Conservation (phyloP, 2,113 vertebrate species). For the Gnathochromis pfefferi region DNA sequence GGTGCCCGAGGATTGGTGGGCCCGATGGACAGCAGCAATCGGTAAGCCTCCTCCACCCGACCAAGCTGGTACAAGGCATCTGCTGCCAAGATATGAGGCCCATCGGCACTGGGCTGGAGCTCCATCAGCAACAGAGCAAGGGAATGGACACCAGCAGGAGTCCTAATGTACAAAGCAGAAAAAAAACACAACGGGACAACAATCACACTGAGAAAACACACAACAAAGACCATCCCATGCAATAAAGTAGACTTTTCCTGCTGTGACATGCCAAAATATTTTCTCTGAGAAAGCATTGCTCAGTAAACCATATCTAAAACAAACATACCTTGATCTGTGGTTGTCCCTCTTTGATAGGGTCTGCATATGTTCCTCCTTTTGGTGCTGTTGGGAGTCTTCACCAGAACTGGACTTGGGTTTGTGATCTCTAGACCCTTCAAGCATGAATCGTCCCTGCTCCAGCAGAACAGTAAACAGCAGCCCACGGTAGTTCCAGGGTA, state of each 20-base stretch:
- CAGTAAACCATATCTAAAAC: background rate
- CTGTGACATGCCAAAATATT: background rate
- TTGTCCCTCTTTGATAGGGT: background rate
- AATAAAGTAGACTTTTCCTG: background rate
- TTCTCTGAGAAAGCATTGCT: background rate
- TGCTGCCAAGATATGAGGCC: conserved; percentile 75
- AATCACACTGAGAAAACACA: background rate
- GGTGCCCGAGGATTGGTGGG: conserved; percentile 71
- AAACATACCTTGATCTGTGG: conserved; percentile 66
- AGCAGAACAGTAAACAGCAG: conserved; percentile 82
- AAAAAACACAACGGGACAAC: background rate
- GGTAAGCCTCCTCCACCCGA: conserved; percentile 79
- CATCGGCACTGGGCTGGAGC: conserved; percentile 74
- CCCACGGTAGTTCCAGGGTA: conserved; percentile 91
- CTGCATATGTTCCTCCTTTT: background rate
- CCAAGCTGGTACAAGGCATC: conserved; percentile 86
- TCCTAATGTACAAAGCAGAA: conserved; percentile 39
- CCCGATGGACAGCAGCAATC: conserved; percentile 70
- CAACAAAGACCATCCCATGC: background rate
- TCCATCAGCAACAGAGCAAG: conserved; percentile 81
- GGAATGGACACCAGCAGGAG: conserved; percentile 78
- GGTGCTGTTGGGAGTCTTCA: conserved; percentile 3
- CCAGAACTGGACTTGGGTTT: background rate
- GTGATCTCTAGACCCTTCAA: conserved; percentile 64
- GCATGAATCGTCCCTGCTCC: conserved; percentile 84